phyloP scores from a whole-genome alignment of 1,140 invertebrate species.

The Nephila pilipes region DNA sequence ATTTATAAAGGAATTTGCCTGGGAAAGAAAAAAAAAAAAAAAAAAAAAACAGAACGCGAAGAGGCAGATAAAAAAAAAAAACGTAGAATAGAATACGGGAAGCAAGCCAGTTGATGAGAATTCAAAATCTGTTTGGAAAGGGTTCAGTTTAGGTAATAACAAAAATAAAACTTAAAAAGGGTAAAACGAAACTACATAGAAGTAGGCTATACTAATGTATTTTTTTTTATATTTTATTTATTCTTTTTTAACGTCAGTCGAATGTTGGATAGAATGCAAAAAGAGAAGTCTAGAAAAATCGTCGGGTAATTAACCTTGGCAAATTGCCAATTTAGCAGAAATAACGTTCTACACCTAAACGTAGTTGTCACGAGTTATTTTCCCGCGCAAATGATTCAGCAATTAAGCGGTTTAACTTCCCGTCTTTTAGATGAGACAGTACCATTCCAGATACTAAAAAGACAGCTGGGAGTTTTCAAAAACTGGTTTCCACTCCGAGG shows the following conservation, averaged over 20 bases:
- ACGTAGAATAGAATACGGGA: not conserved
- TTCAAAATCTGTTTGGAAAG: slow-evolving; percentile 18
- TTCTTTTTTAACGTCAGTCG: not conserved
- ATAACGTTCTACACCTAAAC: not conserved
- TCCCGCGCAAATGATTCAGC: slow-evolving; percentile 35
- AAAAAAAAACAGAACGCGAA: not conserved
- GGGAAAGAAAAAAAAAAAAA: not conserved
- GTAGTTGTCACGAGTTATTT: not conserved
- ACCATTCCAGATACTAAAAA: not conserved
- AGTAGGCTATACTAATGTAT: not conserved
- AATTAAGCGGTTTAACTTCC: slow-evolving; percentile 52
- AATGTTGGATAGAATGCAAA: not conserved
- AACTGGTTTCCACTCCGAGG: not conserved
- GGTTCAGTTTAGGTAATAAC: not conserved
- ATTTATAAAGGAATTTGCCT: not conserved
- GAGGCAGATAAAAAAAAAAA: not conserved
- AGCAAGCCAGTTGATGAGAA: not conserved
- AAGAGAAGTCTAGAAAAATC: not conserved
- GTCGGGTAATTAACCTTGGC: not conserved
- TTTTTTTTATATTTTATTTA: not conserved
- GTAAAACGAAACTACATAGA: not conserved
- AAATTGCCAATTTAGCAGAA: not conserved
- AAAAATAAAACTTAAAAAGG: not conserved
- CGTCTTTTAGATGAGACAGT: not conserved
- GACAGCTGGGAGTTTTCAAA: not conserved